Base-by-base conservation (phyloP, 2,113 vertebrate genomes). In the Alligator sinensis region DNA sequence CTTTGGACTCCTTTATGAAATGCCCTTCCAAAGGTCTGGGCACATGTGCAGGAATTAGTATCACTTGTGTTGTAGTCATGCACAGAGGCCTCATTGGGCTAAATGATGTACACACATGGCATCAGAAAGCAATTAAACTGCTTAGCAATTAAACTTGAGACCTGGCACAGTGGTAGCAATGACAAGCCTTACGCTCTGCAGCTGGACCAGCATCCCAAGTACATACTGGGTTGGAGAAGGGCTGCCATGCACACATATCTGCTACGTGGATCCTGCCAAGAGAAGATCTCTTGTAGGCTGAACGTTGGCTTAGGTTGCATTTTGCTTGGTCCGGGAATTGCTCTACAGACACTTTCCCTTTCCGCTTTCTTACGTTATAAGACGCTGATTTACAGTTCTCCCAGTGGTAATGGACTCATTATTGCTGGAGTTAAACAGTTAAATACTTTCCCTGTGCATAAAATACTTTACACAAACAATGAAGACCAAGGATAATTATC, bases 161-260 rank as follows among this genome's bases (percentile, higher is more conserved):
- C 2, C 2, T 60, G 6, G 1, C 11, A 4, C 16, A 4, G 34
- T 11, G 9, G 9, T 14, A 9, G 1, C 0, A 27, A n/a, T 58
- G 58, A 60, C 24, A 60, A 59, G 80, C 62, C 28, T 86, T 63
- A 28, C 5, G 60, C 76, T 76, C 64, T 80, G 58, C 11, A 1
- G 11, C 24, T 63, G 82, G 82, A 8, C 3, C 57, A 55, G 58
- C 61, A 60, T 28, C 47, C 7, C 18, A 72, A 28, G 14, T 17
- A 9, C 15, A 82, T 61, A 14, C 75, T n/a, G 4, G 28, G 78
- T 79, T 88, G 85, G 61, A 54, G 68, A 15, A 55, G 18, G 1
- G 0, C 38, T 88, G 81, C 54, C 30, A 4, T 17, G 68, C 5
- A 2, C 55, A 15, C n/a, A 2, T 78, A 16, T 66, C 27, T 59